These are phyloP conservation scores for Drosophila athabasca DNA, from an alignment of 1,140 invertebrate species.

Conservation along the genomic window DNA sequence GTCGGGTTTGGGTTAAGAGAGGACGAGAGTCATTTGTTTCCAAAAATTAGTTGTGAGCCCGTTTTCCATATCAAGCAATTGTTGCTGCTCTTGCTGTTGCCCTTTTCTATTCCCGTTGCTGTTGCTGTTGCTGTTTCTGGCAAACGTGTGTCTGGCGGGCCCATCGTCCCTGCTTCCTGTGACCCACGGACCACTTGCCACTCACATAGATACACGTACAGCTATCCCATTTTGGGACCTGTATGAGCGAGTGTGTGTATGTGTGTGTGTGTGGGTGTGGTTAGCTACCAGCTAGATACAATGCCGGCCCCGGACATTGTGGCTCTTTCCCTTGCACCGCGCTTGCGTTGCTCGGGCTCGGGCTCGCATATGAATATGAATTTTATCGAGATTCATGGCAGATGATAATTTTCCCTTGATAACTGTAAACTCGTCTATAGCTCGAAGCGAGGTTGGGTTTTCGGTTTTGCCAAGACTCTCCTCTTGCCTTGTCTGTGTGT, in stretches of 20 bases:
- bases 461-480: conserved; percentile 29
- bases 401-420: conserved; percentile 83
- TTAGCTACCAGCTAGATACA: conserved; percentile 74
- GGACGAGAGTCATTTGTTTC: conserved; percentile 71
- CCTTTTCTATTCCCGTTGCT: conserved; percentile 44
- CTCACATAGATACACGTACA: conserved; percentile 22
- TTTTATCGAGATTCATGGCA: conserved; percentile 83
- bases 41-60: conserved; percentile 74
- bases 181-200: conserved; percentile 31
- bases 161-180: conserved; percentile 50
- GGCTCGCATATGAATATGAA: conserved; percentile 74
- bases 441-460: conserved; percentile 77
- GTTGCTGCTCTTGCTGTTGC: conserved; percentile 46
- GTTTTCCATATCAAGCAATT: conserved; percentile 66
- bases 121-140: conserved; percentile 3
- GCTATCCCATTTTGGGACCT: conserved; percentile 73
- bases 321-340: conserved; percentile 1
- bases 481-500: conserved; percentile 41
- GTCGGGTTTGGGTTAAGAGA: neutral
- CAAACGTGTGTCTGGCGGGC: conserved; percentile 50
- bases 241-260: conserved; percentile 21
- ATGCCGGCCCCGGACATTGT: conserved; percentile 51
- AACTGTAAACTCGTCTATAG: conserved; percentile 83
- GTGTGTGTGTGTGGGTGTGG: conserved; percentile 40
- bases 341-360: neutral